Evolutionary conservation across 2,113 vertebrate species (phyloP), one percentile per base, ranked within the genome.

Genomic region (Cavia porcellus): DNA sequence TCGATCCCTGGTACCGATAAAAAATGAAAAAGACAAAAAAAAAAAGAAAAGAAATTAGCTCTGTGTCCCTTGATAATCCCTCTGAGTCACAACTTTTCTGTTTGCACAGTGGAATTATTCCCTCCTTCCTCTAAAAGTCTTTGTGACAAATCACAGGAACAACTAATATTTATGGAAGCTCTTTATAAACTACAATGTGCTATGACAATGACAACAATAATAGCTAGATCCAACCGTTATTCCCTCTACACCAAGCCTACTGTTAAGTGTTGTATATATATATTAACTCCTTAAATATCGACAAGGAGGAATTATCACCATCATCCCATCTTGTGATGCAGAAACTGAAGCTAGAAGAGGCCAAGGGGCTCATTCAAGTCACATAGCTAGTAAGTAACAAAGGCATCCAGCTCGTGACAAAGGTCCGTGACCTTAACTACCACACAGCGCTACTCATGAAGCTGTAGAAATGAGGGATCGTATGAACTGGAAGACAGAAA

Each of bases 141-240:
- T 55, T 42, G 72, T 25, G 74, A 92, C 82, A 92, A 86, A 70
- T 81, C 90, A 47, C 19, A 55, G 7, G 24, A 74, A 84, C 32
- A 0, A 28, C 32, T 28, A 22, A 22, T 55, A 30, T 25, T 47
- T 28, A 4, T 14, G 50, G 70, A 87, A 66, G 50, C 4, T 6
- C 28, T 57, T n/a, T 45, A 35, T 57, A 64, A 84, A 87, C 66
- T 47, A 13, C 42, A 9, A 68, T 15, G 35, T 55, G 45, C 17
- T 15, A 0, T 45, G 9, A 45, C 2, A 11, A 50, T 0, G 4
- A 47, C n/a, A 61, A 47, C 28, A 55, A 9, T 3, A 30, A 52
- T 14, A 15, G 15, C 5, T 30, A 19, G 2, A 17, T 13, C 30
- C 24, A 15, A 55, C 30, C 38, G 0, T 61, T 38, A 45, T 45